These are phyloP conservation scores for Emys orbicularis DNA, from an alignment of 2,797 vertebrate genomes.

Conservation along the genomic window DNA sequence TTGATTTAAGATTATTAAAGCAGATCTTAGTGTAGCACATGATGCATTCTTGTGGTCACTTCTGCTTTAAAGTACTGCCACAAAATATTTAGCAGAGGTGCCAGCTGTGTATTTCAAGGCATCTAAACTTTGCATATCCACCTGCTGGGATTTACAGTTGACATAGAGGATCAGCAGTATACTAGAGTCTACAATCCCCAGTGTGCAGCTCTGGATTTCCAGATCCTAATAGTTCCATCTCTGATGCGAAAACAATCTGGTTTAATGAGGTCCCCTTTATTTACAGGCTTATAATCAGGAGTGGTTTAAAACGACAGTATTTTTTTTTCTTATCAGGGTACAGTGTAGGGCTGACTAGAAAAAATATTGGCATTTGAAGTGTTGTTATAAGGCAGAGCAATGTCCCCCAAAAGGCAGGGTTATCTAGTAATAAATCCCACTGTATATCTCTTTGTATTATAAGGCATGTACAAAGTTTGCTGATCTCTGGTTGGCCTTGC, in stretches of 20 bases:
- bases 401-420: fast-evolving
- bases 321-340: neutral
- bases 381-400: neutral
- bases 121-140: neutral
- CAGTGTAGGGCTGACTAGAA: neutral
- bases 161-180: neutral
- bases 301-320: neutral
- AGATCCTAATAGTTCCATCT: neutral
- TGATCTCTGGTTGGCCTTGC: neutral
- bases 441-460: neutral
- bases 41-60: conserved; percentile 34
- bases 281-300: neutral
- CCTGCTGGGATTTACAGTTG: neutral
- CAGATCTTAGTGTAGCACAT: neutral
- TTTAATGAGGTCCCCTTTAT: neutral
- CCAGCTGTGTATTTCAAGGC: conserved; percentile 10
- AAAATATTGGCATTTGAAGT: fast-evolving
- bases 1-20: neutral
- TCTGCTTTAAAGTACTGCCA: neutral
- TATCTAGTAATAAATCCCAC: neutral
- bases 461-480: neutral
- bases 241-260: fast-evolving
- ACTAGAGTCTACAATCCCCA: neutral
- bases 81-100: neutral
- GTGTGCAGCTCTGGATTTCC: fast-evolving